Evolutionary conservation across 2,113 vertebrate species (phyloP).

Genomic region (Datnioides undecimradiatus): DNA sequence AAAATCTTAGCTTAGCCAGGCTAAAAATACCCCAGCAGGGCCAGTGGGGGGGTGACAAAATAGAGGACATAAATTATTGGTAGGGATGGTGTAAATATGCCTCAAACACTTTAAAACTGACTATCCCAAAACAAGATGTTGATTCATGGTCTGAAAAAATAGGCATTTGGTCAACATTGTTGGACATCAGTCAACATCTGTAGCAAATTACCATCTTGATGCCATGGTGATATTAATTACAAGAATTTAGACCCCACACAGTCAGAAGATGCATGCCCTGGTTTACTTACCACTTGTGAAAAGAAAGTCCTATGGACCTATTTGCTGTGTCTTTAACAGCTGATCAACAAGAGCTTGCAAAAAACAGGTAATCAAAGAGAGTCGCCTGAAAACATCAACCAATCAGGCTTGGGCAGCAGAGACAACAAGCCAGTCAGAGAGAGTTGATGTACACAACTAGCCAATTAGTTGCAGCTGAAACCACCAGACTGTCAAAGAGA

Average conservation of each 20-base stretch:
- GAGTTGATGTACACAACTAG: too few relatives aligned
- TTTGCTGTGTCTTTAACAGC: not conserved
- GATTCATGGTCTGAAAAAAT: not conserved
- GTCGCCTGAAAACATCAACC: too few relatives aligned
- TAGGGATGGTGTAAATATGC: not conserved
- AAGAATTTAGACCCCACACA: not conserved
- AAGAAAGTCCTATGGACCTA: not conserved
- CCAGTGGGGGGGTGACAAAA: not conserved
- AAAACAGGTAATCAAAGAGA: too few relatives aligned
- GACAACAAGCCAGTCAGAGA: too few relatives aligned
- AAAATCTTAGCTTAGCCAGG: not conserved
- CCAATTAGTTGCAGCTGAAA: too few relatives aligned
- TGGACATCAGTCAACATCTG: not conserved
- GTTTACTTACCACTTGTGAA: not conserved
- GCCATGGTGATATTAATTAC: constrained; percentile 16
- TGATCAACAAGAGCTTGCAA: too few relatives aligned
- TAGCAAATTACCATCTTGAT: constrained; percentile 11
- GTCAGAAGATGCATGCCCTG: not conserved
- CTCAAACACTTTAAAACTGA: too few relatives aligned
- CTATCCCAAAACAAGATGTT: not conserved
- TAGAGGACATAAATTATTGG: not conserved
- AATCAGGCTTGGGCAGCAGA: too few relatives aligned
- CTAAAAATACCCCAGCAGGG: not conserved
- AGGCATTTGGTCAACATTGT: not conserved
- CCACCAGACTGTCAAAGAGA: too few relatives aligned